Evolutionary conservation across 1,140 invertebrate genomes (phyloP).

Genomic region (Philotrypesis tridentata): DNA sequence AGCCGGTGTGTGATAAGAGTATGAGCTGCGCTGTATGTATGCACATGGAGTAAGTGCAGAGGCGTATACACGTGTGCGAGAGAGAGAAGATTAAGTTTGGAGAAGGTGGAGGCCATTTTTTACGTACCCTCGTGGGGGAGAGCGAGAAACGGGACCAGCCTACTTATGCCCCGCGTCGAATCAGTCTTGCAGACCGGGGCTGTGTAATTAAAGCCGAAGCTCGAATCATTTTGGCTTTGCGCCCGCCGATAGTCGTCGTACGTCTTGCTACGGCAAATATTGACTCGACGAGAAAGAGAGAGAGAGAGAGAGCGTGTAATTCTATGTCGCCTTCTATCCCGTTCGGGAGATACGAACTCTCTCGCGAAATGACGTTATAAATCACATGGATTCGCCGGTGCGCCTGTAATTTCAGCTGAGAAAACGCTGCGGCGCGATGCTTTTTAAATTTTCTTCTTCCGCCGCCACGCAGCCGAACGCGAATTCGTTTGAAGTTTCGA

Average conservation of each 20-base stretch:
- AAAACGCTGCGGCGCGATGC: no score
- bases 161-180: background rate
- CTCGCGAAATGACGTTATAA: background rate
- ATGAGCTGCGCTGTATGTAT: background rate
- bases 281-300: no score
- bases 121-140: background rate
- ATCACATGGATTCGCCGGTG: background rate
- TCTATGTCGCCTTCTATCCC: background rate
- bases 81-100: conserved; percentile 29
- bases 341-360: background rate
- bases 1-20: background rate
- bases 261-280: conserved; percentile 22
- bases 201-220: conserved; percentile 1
- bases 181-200: background rate
- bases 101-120: background rate
- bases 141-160: background rate
- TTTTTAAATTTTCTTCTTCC: background rate
- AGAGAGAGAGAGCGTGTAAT: background rate
- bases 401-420: background rate
- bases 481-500: background rate
- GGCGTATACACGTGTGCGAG: no score
- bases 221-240: conserved; percentile 14
- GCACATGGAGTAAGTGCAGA: no score
- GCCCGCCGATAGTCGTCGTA: background rate
- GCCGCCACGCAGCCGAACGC: background rate